Base-by-base conservation (phyloP, 2,888 invertebrate species). In the Parasteatoda lunata region DNA sequence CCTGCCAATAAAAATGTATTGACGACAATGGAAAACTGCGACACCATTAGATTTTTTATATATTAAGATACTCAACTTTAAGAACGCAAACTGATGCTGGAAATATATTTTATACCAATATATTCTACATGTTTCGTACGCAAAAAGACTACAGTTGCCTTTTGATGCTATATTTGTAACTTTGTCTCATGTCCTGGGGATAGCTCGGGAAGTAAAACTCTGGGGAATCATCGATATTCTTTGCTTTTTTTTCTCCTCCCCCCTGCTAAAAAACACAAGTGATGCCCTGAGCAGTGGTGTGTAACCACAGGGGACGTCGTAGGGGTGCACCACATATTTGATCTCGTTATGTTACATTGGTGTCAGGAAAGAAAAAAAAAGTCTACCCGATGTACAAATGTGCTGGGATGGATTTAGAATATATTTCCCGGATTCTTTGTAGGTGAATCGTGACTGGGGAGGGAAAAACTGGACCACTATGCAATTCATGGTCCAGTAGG, bases 341-440 rank as follows among this genome's bases (percentile, higher is more conserved):
- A 76, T 76, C 76, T 76, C 76, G 76, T 76, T 76, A 76, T 30
- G 64, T 30, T 30, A 64, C 76, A 66, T 49, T 13, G 47, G 13
- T 11, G 48, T 48, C 11, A 59, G 59, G 59, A 59, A n/a, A 59
- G 9, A 5, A 59, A n/a, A 59, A 59, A n/a, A 59, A 59, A 59
- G 59, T 59, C 59, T 8, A 59, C 59, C 9, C 59, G 11, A 59
- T 59, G 59, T n/a, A 59, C 59, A 59, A 59, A 7, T 13, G 59
- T 59, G 59, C 59, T 13, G 59, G n/a, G n/a, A 59, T 9, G 11
- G 59, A n/a, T 13, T 13, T 59, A 59, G 9, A 59, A 13, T 13
- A 13, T 59, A 9, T n/a, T 59, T 9, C 59, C 59, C 59, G 9
- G 4, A 4, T 59, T 59, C n/a, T 59, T 7, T 59, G 9, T n/a